These are phyloP conservation scores for Gonocerus acuteangulatus DNA, from an alignment of 2,888 invertebrate genomes.

Conservation along the genomic window DNA sequence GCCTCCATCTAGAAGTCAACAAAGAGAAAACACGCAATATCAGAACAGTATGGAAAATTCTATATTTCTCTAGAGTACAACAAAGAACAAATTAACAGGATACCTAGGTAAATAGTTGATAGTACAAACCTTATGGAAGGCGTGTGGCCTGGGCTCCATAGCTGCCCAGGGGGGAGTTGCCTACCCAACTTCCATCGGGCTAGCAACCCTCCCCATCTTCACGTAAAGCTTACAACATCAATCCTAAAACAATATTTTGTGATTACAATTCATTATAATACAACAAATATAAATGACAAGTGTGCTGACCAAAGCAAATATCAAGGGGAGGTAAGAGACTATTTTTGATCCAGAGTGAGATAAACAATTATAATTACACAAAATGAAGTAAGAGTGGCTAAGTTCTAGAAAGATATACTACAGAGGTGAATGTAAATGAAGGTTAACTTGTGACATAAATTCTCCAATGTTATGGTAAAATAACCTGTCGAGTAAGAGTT, in stretches of 20 bases:
- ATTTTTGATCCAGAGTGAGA: not conserved
- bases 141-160: conserved; percentile 51
- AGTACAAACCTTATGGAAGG: conserved; percentile 62
- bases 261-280: not conserved
- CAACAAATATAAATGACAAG: not conserved
- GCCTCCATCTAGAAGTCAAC: conserved; percentile 74
- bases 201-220: conserved; percentile 72
- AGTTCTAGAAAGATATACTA: too few relatives aligned
- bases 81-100: too few relatives aligned
- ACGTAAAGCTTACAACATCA: conserved; percentile 28
- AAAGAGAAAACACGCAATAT: conserved; percentile 23
- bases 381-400: too few relatives aligned
- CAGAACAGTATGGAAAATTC: not conserved
- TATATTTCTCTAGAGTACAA: not conserved
- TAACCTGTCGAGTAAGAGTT: conserved; percentile 31
- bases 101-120: too few relatives aligned
- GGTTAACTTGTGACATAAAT: not conserved
- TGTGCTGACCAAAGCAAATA: not conserved
- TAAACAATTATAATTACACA: too few relatives aligned
- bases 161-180: conserved; percentile 50
- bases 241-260: conserved; percentile 13
- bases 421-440: not conserved
- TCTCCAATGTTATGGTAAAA: conserved; percentile 22
- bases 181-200: conserved; percentile 81
- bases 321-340: not conserved